A percentile compares a stretch with the other conserved stretches of the same genome.
Evolutionary conservation across 2,888 invertebrate genomes (phyloP).

Genomic region (Dendrolimus pini): DNA sequence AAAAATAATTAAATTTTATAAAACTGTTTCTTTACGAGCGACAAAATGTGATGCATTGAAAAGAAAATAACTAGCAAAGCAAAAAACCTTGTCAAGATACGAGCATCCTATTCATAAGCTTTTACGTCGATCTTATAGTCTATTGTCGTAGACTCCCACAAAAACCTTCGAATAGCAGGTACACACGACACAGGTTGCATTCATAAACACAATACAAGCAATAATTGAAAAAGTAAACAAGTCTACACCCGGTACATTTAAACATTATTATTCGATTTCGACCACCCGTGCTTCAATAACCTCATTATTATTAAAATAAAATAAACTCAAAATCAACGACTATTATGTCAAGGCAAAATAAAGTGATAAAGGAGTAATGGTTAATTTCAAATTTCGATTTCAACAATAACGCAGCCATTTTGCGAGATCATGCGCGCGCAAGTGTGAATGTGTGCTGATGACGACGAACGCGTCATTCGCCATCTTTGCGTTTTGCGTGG

Average conservation of each 20-base stretch:
- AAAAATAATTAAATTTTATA: not conserved
- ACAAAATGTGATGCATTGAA: not conserved
- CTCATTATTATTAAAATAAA: no score
- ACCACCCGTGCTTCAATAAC: not conserved
- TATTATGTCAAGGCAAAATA: no score
- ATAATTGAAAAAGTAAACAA: not conserved
- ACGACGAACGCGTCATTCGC: constrained; percentile 21
- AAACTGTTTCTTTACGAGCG: not conserved
- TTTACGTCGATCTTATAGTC: not conserved
- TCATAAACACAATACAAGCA: not conserved
- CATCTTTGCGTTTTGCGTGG: constrained; percentile 11
- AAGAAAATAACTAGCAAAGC: not conserved
- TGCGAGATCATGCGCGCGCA: constrained; percentile 33
- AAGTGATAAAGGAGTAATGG: no score
- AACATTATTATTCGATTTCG: not conserved
- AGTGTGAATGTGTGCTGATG: constrained; percentile 12
- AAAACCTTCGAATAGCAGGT: not conserved
- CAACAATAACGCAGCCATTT: constrained; percentile 43
- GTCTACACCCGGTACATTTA: not conserved
- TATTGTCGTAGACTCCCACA: not conserved
- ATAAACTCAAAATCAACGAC: no score
- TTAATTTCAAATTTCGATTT: not conserved
- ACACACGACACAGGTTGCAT: not conserved
- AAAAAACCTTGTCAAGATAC: not conserved
- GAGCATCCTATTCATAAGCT: not conserved